Evolutionary conservation across 2,797 vertebrate genomes (phyloP).

Genomic region (Melanogrammus aeglefinus): DNA sequence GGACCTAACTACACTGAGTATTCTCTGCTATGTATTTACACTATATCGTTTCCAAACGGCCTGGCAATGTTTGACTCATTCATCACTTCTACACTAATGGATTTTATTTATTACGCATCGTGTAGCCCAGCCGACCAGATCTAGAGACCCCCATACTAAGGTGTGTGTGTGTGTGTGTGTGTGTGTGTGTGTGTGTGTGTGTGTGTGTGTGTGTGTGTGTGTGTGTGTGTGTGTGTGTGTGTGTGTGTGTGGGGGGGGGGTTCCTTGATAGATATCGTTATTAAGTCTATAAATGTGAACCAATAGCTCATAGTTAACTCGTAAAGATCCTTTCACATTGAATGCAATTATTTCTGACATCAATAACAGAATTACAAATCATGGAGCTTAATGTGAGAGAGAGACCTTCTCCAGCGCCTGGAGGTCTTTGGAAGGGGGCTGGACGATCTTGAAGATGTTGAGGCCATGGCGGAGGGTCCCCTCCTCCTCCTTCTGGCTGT

Average conservation of each 20-base stretch:
- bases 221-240: too few species aligned
- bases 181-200: not conserved
- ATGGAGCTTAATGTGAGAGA: not conserved
- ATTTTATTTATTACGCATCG: not conserved
- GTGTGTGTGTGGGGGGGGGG: not conserved
- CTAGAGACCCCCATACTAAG: not conserved
- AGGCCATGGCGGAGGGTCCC: conserved; percentile 68
- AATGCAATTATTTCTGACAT: not conserved
- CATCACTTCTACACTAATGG: not conserved
- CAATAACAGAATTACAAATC: too few species aligned
- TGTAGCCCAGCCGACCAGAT: not conserved
- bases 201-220: too few species aligned
- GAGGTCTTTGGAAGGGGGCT: conserved; percentile 74
- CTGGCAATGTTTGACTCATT: too few species aligned
- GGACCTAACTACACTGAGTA: too few species aligned
- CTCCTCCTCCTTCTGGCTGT: conserved; percentile 78
- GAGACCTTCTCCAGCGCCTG: conserved; percentile 80
- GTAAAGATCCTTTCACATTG: not conserved
- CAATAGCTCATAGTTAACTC: too few species aligned
- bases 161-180: not conserved
- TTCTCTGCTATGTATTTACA: too few species aligned
- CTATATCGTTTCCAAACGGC: too few species aligned
- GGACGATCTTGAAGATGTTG: conserved; percentile 81
- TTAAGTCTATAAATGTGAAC: too few species aligned
- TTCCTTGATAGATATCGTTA: too few species aligned